Conservation (phyloP, 2,888 invertebrate species). For the Eledone cirrhosa region DNA sequence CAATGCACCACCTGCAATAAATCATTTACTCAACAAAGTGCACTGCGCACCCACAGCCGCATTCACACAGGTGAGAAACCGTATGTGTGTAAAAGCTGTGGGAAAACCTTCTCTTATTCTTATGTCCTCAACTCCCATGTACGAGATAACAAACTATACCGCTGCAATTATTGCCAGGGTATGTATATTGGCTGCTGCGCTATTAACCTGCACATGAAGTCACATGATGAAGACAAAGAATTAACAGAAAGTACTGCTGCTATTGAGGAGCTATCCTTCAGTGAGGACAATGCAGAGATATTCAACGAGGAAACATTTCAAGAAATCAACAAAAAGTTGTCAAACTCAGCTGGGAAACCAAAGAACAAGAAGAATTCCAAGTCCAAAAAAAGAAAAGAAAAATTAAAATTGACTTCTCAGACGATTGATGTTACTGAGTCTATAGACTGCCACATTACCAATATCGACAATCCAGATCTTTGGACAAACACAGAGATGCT, state of each 20-base stretch:
- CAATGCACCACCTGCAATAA: background rate
- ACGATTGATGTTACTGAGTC: background rate
- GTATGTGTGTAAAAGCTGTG: background rate
- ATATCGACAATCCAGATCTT: background rate
- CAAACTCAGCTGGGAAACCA: background rate
- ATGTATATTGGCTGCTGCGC: background rate
- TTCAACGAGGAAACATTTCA: background rate
- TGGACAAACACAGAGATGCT: background rate
- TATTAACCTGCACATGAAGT: background rate
- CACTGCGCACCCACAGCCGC: constrained; percentile 5
- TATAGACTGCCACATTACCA: background rate
- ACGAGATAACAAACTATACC: background rate
- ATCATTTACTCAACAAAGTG: constrained; percentile 7
- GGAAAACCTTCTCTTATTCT: background rate
- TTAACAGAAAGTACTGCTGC: background rate
- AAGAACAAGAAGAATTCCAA: background rate
- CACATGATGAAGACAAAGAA: background rate
- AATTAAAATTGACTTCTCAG: background rate
- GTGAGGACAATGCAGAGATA: background rate
- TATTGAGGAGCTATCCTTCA: background rate
- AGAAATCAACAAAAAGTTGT: background rate
- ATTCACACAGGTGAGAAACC: constrained; percentile 12
- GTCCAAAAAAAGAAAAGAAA: background rate
- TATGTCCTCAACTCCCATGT: constrained; percentile 11
- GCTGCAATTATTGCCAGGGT: constrained; percentile 6